These are phyloP conservation scores for Drosophila hamatofila DNA, from an alignment of 2,888 invertebrate species.

Conservation along the genomic window DNA sequence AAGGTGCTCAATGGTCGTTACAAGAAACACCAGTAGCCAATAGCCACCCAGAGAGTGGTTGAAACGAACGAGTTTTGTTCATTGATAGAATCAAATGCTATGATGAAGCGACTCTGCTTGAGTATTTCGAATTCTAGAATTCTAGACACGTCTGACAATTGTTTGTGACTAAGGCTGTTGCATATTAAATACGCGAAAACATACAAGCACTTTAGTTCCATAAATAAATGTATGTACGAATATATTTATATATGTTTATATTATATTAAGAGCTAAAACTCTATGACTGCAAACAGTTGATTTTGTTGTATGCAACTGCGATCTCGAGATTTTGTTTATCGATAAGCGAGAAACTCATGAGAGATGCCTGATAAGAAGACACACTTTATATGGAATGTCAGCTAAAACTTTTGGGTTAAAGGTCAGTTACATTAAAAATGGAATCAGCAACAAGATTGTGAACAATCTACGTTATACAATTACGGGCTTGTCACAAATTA, in stretches of 20 bases:
- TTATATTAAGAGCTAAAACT: conserved; percentile 15
- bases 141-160: conserved; percentile 54
- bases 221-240: conserved; percentile 17
- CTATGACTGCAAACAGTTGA: conserved; percentile 34
- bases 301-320: conserved; percentile 37
- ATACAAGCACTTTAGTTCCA: conserved; percentile 32
- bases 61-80: conserved; percentile 23
- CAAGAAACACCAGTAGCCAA: conserved; percentile 19
- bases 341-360: conserved; percentile 11
- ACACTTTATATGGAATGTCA: conserved; percentile 11
- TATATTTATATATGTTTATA: conserved; percentile 11
- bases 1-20: conserved; percentile 29
- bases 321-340: conserved; percentile 24
- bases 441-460: too few relatives aligned
- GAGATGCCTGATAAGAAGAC: conserved; percentile 41
- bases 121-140: conserved; percentile 23
- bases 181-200: conserved; percentile 38
- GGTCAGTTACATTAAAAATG: background rate
- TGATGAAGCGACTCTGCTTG: conserved; percentile 60
- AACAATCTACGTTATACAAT: too few relatives aligned
- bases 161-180: conserved; percentile 31
- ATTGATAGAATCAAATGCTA: conserved; percentile 34
- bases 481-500: too few relatives aligned
- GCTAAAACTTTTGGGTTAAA: conserved; percentile 23
- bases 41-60: conserved; percentile 50